phyloP scores from a whole-genome alignment of 2,888 invertebrate genomes.

The Megalurothrips usitatus region DNA sequence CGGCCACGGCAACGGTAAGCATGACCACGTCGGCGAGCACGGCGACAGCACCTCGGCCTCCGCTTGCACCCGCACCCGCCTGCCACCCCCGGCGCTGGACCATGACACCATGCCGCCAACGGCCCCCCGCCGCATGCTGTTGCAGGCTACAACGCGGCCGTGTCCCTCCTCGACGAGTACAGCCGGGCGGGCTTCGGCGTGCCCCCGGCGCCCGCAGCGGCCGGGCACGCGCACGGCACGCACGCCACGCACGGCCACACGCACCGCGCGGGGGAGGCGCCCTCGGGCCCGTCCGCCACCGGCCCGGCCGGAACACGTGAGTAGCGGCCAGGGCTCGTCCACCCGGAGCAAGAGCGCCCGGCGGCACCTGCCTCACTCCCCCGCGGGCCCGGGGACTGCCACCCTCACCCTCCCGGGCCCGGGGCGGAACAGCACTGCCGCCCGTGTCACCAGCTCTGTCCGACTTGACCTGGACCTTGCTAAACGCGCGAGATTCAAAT shows the following conservation, averaged over 20 bases:
- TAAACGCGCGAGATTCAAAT: conserved; percentile 28
- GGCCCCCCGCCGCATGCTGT: conserved; percentile 20
- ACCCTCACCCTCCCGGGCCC: too few species aligned
- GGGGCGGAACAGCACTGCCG: too few species aligned
- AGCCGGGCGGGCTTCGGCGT: conserved; percentile 2
- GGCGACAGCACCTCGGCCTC: conserved; percentile 44
- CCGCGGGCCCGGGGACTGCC: too few species aligned
- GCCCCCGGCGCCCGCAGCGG: neutral
- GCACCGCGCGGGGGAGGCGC: conserved; percentile 3
- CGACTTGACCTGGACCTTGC: too few species aligned
- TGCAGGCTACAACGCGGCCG: conserved; percentile 16
- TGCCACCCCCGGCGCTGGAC: conserved; percentile 21
- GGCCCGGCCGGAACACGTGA: neutral
- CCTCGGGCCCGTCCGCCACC: neutral
- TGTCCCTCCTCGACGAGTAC: conserved; percentile 15
- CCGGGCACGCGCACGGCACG: neutral
- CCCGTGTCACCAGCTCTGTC: too few species aligned
- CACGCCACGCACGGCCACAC: neutral
- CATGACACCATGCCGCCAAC: conserved; percentile 33
- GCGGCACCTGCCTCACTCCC: too few species aligned
- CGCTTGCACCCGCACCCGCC: conserved; percentile 51
- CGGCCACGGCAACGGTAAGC: conserved; percentile 30
- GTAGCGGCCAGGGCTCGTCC: neutral
- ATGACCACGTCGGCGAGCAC: neutral
- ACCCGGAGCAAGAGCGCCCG: neutral